Percentiles rank a stretch among this genome's conserved stretches.
Conservation (phyloP, 2,888 invertebrate genomes). For the Ectobius pallidus region DNA sequence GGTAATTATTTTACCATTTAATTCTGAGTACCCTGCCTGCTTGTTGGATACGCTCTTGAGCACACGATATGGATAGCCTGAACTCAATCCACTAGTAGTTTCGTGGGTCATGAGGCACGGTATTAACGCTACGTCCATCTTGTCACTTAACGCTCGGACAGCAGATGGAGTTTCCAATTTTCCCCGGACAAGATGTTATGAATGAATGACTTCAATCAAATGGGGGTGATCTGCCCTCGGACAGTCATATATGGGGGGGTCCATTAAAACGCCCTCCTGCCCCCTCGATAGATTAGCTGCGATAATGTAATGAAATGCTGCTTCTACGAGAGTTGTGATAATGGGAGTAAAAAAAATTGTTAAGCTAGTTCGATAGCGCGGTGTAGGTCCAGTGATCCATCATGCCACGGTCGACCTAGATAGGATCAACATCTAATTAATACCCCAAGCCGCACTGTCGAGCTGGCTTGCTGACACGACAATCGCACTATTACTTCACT, state of each 20-base stretch:
- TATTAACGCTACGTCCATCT: neutral
- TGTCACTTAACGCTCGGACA: neutral
- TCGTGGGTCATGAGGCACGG: neutral
- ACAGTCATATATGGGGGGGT: neutral
- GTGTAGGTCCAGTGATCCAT: conserved; percentile 6
- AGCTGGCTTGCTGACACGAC: conserved; percentile 4
- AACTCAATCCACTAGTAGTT: too few relatives aligned
- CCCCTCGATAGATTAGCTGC: neutral
- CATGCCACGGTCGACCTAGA: conserved; percentile 1
- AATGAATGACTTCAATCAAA: neutral
- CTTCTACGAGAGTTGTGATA: neutral
- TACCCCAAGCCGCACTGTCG: neutral
- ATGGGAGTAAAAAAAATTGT: neutral
- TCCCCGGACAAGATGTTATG: neutral
- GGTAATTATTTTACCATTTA: too few relatives aligned
- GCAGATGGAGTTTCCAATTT: neutral
- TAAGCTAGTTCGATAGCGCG: conserved; percentile 7
- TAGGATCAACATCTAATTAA: conserved; percentile 21
- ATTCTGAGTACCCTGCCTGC: too few relatives aligned
- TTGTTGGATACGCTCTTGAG: too few relatives aligned
- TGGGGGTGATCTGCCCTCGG: neutral
- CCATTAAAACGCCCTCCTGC: conserved; percentile 1
- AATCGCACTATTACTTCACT: too few relatives aligned
- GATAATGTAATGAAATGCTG: conserved; percentile 9
- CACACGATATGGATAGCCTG: too few relatives aligned